A percentile compares a stretch with the other conserved stretches of the same genome.
Conservation (phyloP, 2,113 vertebrate genomes). For the Rousettus leschenaultii region DNA sequence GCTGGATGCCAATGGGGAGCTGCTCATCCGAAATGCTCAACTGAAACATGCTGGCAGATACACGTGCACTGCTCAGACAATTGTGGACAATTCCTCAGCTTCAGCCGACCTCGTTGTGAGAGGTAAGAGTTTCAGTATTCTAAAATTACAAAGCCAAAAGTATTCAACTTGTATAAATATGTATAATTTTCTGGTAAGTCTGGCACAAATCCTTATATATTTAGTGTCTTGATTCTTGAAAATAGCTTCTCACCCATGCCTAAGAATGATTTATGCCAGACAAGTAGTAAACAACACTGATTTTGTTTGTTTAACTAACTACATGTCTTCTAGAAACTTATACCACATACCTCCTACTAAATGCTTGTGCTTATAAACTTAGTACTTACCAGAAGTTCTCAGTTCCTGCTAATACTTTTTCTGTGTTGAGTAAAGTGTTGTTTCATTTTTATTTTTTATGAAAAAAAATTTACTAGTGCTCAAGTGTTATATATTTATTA, state of each 20-base stretch:
- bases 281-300: conserved; percentile 32
- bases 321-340: not conserved
- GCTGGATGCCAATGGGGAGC: conserved; percentile 90
- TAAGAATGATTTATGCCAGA: not conserved
- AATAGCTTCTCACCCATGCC: not conserved
- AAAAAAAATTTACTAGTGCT: not conserved
- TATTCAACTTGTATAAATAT: not conserved
- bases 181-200: not conserved
- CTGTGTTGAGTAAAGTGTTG: not conserved
- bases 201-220: not conserved
- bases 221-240: not conserved
- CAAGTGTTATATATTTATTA: not conserved
- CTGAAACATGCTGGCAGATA: conserved; percentile 93
- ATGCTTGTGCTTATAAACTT: not conserved
- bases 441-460: not conserved
- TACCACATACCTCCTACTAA: not conserved
- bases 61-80: conserved; percentile 93
- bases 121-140: conserved; percentile 84
- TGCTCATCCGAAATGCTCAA: conserved; percentile 91
- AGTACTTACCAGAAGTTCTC: not conserved
- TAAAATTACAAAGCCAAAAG: not conserved
- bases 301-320: conserved; percentile 55
- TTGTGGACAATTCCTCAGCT: conserved; percentile 93
- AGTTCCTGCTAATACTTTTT: not conserved
- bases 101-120: conserved; percentile 94